phyloP scores from a whole-genome alignment of 1,140 invertebrate genomes.

The Neodiprion fabricii region DNA sequence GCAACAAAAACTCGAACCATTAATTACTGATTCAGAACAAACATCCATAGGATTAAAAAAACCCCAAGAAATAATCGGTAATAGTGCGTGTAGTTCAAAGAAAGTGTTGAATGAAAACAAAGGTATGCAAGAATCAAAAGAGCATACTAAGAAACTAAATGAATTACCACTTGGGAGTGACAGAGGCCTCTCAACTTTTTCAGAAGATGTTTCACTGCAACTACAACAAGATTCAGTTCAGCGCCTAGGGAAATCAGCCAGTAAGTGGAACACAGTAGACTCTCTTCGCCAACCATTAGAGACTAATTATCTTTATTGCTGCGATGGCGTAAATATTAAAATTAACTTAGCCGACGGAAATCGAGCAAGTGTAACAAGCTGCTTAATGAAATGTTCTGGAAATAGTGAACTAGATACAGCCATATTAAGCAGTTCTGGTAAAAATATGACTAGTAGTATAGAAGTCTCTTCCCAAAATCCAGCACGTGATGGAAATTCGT shows the following conservation, averaged over 20 bases:
- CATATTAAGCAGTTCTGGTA: background rate
- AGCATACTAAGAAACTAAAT: no score
- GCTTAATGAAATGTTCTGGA: background rate
- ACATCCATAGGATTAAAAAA: no score
- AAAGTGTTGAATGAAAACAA: no score
- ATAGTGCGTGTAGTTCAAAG: no score
- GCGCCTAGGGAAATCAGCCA: background rate
- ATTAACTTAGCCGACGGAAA: background rate
- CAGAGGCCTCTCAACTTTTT: background rate
- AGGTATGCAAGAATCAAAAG: no score
- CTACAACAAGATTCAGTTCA: background rate
- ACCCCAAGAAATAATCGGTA: no score
- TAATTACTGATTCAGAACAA: no score
- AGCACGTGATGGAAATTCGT: background rate
- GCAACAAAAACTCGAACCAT: no score
- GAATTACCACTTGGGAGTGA: no score
- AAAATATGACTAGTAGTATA: background rate
- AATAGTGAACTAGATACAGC: background rate
- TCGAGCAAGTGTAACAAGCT: background rate
- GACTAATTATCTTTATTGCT: background rate
- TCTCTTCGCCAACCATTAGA: background rate
- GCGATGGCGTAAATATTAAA: background rate
- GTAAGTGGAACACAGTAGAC: background rate
- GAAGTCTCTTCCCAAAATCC: background rate
- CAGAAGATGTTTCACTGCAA: background rate